Evolutionary conservation across 2,888 invertebrate species (phyloP), one percentile per base, ranked within the genome.

Genomic region (Chymomyza procnemis): DNA sequence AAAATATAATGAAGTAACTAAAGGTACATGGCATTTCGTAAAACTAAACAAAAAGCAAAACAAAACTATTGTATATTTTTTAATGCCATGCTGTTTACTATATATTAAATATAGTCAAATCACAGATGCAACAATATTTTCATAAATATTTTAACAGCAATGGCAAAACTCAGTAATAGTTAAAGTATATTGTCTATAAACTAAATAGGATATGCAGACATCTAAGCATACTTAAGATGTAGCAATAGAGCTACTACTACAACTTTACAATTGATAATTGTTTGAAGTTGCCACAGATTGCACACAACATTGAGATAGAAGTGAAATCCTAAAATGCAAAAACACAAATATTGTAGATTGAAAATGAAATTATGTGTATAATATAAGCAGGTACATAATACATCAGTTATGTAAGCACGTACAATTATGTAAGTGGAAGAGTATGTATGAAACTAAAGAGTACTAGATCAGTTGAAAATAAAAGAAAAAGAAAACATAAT

Each of bases 111-210:
- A 21, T 52, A 52, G 52, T 68, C 48, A 30, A 56, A 67, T 71
- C 56, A 61, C 47, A 71, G 69, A 58, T 57, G 58, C 64, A 77
- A 71, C 70, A 77, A 74, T 79, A 78, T 74, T 80, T 78, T 76
- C 76, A 69, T 80, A 80, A 61, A 68, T 69, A 56, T 74, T 80
- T 76, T 74, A 76, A 64, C 66, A 48, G 64, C 47, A 64, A 50
- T 63, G 12, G 58, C 59, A 50, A 21, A 65, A 56, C 26, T 26
- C 6, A 8, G 22, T 3, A 22, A 22, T 22, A 34, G 34, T 34
- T 34, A 9, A 34, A 34, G 9, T 26, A 26, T 6, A 26, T 41
- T 4, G 34, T 4, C 34, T 41, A 41, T 12, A 41, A 41, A 9
- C 12, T 41, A 41, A 41, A 41, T 41, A 41, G 34, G 0, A 3